Evolutionary conservation across 2,888 invertebrate genomes (phyloP).

Genomic region (Lithodes maja): DNA sequence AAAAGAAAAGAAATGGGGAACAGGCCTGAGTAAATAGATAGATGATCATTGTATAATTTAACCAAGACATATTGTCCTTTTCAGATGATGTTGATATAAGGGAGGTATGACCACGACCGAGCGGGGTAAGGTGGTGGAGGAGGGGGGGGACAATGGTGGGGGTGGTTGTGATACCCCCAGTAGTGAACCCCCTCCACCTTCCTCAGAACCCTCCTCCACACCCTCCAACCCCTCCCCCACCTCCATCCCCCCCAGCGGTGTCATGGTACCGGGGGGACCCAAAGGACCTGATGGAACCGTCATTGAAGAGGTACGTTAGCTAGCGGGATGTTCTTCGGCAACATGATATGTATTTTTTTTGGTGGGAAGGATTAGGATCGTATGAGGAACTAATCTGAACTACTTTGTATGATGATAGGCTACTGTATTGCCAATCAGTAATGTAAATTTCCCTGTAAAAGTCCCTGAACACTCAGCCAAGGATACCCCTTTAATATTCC

Average conservation of each 20-base stretch:
- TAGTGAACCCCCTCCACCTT: conserved; percentile 23
- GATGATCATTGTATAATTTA: no score
- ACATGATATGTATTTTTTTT: no score
- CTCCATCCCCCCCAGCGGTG: conserved; percentile 68
- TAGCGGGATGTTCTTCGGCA: no score
- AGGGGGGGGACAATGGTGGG: conserved; percentile 57
- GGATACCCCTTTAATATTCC: no score
- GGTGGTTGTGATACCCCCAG: conserved; percentile 34
- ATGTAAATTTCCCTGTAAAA: no score
- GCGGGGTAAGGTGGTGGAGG: conserved; percentile 47
- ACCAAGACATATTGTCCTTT: not conserved
- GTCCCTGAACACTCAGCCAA: no score
- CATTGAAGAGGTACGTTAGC: conserved; percentile 68
- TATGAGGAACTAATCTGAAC: no score
- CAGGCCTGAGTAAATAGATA: no score
- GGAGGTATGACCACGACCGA: conserved; percentile 59
- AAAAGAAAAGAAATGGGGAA: no score
- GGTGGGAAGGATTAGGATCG: no score
- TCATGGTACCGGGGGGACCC: conserved; percentile 69
- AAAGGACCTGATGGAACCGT: conserved; percentile 71
- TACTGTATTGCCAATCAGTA: no score
- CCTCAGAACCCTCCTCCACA: conserved; percentile 54
- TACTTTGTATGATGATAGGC: no score
- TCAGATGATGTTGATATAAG: conserved; percentile 40
- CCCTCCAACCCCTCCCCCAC: conserved; percentile 55